Conservation (phyloP, 1,140 invertebrate genomes). For the Aphis gossypii region DNA sequence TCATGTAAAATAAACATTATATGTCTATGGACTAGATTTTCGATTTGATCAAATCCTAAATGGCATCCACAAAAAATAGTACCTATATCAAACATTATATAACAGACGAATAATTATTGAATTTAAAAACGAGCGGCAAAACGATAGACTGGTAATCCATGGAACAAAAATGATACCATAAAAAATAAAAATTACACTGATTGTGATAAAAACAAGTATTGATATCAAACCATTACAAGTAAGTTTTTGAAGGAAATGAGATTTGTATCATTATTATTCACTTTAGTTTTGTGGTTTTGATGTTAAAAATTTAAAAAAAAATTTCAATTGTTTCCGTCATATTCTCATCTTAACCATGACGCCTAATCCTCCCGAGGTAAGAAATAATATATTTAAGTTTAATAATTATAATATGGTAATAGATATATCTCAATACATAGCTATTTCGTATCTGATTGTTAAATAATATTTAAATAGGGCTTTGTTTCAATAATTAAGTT, state of each 20-base stretch:
- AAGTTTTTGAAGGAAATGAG: background rate
- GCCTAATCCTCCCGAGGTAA: conserved; percentile 53
- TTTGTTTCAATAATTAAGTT: background rate
- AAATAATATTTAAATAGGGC: background rate
- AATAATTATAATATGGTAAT: background rate
- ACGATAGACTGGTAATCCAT: background rate
- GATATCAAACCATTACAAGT: conserved; percentile 53
- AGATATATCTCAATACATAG: background rate
- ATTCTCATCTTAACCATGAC: background rate
- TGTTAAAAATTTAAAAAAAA: background rate
- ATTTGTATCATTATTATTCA: background rate
- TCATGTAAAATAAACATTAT: no score
- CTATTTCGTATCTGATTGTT: background rate
- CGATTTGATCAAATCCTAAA: background rate
- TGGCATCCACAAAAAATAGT: background rate
- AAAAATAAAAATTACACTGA: background rate
- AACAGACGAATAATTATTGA: background rate
- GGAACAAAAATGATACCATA: background rate
- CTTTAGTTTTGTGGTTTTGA: background rate
- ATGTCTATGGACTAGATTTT: background rate
- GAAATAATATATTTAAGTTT: background rate
- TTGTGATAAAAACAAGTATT: background rate
- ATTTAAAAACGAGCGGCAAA: conserved; percentile 20
- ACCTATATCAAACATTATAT: background rate
- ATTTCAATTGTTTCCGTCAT: background rate